Base-by-base conservation (phyloP, 2,797 vertebrate species). In the Poeciliopsis infans region DNA sequence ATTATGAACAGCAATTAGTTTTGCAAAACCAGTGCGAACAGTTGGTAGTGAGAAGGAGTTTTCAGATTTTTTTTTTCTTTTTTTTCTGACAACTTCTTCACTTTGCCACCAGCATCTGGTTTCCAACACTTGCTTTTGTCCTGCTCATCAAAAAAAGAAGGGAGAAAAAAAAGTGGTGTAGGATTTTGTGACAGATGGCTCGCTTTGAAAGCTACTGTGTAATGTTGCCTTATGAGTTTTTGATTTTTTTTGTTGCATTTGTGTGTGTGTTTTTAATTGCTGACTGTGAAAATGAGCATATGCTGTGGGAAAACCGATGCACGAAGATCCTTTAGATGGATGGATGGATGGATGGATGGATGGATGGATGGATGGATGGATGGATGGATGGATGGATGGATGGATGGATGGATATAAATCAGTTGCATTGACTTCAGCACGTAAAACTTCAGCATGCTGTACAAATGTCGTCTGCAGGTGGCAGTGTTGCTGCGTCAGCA, bases 171-270 rank as follows among this genome's bases (percentile, higher is more conserved):
- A 76, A 87, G 83, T 84, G 85, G 76, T 25, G 82, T 36, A 55
- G 81, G 55, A 57, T 88, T 87, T 80, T 77, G 80, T 83, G 84
- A 90, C 90, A 93, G 92, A 91, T 93, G 91, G 88, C 79, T 90
- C 0, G 2, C 73, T 88, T 79, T 85, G 57, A 89, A 74, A 86
- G 76, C 66, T 12, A 36, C 43, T 4, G 23, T 85, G 71, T 53
- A 82, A 78, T 51, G 33, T 73, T 82, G 45, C 69, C 68, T 83
- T 79, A 79, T 81, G 83, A 77, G 76, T 91, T 49, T 68, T 68
- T 79, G 8, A 61, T 80, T 81, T 86, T 86, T 64, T 45, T 46
- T 46, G 15, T 46, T 46, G 73, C 78, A 74, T 66, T 77, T 49
- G 77, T 80, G 25, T 53, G 75, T 80, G 74, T 83, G 46, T 59